phyloP scores from a whole-genome alignment of 2,797 vertebrate species.

The Delichon dasypus region DNA sequence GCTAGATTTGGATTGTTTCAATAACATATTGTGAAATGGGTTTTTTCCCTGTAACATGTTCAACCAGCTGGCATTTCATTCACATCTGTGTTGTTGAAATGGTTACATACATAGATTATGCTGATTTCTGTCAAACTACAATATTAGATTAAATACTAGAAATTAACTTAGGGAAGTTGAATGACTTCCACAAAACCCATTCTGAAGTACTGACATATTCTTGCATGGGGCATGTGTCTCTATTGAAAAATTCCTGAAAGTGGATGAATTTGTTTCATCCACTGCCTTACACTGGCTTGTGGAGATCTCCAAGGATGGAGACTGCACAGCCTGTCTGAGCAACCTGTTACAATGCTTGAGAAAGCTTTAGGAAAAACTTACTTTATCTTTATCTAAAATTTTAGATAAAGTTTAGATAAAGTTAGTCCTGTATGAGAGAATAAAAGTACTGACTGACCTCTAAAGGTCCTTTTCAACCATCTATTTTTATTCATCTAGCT shows the following conservation, averaged over 20 bases:
- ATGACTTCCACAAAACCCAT: not conserved
- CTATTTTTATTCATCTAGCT: not conserved
- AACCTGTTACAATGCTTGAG: not conserved
- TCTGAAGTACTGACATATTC: not conserved
- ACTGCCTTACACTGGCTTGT: not conserved
- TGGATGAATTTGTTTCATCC: not conserved
- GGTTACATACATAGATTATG: not conserved
- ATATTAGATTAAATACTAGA: not conserved
- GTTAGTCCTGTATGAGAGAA: not conserved
- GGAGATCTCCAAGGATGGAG: not conserved
- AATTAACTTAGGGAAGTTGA: not conserved
- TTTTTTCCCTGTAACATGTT: not conserved
- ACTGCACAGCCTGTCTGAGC: not conserved
- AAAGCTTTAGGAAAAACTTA: not conserved
- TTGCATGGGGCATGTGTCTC: not conserved
- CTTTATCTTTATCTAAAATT: not conserved
- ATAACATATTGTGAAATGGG: not conserved
- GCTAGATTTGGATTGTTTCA: not conserved
- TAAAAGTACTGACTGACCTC: not conserved
- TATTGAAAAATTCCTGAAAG: not conserved
- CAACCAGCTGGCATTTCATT: not conserved
- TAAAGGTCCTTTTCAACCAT: not conserved
- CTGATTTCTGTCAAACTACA: not conserved
- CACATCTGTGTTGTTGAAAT: not conserved
- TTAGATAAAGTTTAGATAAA: not conserved